Evolutionary conservation across 2,113 vertebrate species (phyloP).

Genomic region (Callocephalon fimbriatum): DNA sequence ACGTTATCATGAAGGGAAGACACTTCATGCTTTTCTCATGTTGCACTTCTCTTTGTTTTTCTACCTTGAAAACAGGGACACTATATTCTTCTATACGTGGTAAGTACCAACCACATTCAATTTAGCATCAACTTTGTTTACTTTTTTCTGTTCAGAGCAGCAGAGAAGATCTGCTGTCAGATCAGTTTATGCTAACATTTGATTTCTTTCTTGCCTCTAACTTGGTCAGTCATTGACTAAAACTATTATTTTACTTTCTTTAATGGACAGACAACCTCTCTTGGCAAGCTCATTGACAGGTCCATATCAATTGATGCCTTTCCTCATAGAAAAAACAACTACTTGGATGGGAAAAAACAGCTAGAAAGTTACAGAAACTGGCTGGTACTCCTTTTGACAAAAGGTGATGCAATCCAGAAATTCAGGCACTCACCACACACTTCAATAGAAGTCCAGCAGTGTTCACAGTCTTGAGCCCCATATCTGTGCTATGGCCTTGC

Average conservation of each 20-base stretch:
- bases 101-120: background rate
- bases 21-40: background rate
- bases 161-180: background rate
- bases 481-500: accelerated
- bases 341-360: background rate
- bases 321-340: background rate
- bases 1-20: conserved; percentile 28
- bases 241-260: background rate
- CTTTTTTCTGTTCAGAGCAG: background rate
- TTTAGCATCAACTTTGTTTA: background rate
- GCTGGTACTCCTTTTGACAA: background rate
- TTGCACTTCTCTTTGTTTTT: conserved; percentile 26
- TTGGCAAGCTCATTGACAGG: background rate
- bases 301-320: background rate
- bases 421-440: background rate
- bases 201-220: background rate
- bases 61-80: conserved; percentile 50
- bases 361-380: background rate
- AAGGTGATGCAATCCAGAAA: background rate
- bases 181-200: background rate
- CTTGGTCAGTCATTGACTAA: background rate
- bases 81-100: background rate
- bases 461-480: background rate
- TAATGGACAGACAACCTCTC: background rate
- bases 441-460: background rate